phyloP scores from a whole-genome alignment of 1,140 invertebrate species.

The Calycopis cecrops region DNA sequence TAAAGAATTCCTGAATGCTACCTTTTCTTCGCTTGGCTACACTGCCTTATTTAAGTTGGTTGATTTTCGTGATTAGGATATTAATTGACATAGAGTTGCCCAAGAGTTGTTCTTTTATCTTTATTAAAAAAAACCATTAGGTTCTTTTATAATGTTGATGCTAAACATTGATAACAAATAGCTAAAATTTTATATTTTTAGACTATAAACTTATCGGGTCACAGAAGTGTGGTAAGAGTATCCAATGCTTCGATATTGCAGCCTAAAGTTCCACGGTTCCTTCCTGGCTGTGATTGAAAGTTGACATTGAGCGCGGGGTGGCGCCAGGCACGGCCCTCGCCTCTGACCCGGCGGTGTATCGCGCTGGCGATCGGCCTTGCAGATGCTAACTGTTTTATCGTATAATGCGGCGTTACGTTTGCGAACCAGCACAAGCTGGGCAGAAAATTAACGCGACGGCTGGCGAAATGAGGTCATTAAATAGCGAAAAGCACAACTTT shows the following conservation, averaged over 20 bases:
- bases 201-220: background rate
- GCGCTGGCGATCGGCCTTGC: slow-evolving; percentile 62
- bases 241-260: background rate
- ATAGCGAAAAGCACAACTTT: no score
- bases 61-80: no score
- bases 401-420: slow-evolving; percentile 42
- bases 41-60: no score
- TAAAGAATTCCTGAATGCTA: no score
- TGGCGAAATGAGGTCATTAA: background rate
- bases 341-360: slow-evolving; percentile 64
- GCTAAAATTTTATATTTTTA: background rate
- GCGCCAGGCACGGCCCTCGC: slow-evolving; percentile 63
- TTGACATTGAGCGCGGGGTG: slow-evolving; percentile 66
- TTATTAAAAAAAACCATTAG: no score
- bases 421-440: slow-evolving; percentile 39
- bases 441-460: background rate
- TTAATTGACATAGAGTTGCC: no score
- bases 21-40: no score
- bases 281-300: slow-evolving; percentile 62
- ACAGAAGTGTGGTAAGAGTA: background rate
- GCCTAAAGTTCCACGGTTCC: slow-evolving; percentile 38
- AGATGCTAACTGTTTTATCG: slow-evolving; percentile 60
- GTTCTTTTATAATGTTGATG: no score
- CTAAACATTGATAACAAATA: no score
- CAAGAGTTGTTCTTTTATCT: no score